A percentile compares a stretch with the other conserved stretches of the same genome.
These are phyloP conservation scores for Urophycis tenuis DNA, from an alignment of 2,797 vertebrate genomes.

Conservation along the genomic window DNA sequence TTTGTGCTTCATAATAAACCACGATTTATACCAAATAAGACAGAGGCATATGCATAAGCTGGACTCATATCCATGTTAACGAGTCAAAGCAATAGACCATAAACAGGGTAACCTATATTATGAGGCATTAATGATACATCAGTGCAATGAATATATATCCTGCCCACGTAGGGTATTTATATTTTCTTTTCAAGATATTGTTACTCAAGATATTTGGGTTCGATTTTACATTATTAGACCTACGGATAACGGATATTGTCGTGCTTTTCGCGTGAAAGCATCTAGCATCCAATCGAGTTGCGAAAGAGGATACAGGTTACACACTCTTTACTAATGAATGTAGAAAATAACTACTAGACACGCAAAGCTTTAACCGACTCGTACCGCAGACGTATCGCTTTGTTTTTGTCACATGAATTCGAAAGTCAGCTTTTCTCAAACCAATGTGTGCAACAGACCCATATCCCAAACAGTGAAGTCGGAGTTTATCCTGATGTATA, in stretches of 20 bases:
- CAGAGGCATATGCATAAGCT: not conserved
- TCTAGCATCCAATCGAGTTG: too few relatives aligned
- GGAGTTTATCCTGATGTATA: constrained; percentile 38
- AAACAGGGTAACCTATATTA: not conserved
- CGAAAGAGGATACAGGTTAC: too few relatives aligned
- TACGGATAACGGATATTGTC: too few relatives aligned
- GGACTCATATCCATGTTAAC: not conserved
- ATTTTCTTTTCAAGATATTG: not conserved
- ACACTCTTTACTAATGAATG: not conserved
- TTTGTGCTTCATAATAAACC: not conserved
- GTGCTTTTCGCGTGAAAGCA: too few relatives aligned
- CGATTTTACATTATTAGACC: not conserved
- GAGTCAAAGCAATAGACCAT: not conserved
- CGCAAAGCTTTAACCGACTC: not conserved
- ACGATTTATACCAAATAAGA: not conserved
- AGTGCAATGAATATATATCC: not conserved
- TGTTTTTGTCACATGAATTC: too few relatives aligned
- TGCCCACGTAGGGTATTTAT: not conserved
- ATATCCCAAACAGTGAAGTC: not conserved
- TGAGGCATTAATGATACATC: not conserved
- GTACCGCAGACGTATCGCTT: not conserved
- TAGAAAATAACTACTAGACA: not conserved
- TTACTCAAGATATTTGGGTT: not conserved
- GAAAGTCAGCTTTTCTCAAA: not conserved
- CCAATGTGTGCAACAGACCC: not conserved